These are phyloP conservation scores for Hanleya hanleyi DNA, from an alignment of 2,888 invertebrate genomes.

Conservation along the genomic window DNA sequence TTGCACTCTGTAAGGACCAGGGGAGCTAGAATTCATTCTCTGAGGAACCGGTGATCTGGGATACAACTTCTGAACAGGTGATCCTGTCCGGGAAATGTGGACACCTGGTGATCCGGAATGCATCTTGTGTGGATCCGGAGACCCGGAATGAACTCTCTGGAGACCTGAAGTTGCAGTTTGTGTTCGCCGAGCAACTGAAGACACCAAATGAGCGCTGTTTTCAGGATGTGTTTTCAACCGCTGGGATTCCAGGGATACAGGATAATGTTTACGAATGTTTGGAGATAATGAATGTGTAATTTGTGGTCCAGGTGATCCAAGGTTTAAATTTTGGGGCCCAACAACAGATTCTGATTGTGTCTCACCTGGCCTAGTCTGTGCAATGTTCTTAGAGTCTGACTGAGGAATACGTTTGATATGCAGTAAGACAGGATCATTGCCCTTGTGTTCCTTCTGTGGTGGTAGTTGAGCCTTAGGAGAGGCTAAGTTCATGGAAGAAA, in stretches of 20 bases:
- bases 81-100: neutral
- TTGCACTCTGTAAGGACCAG: too few species aligned
- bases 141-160: too few species aligned
- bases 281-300: too few species aligned
- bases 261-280: neutral
- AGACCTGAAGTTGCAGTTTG: too few species aligned
- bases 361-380: neutral
- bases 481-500: neutral
- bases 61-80: neutral
- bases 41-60: neutral
- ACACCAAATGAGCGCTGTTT: too few species aligned
- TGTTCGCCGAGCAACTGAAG: too few species aligned
- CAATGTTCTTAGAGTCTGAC: neutral
- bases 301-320: too few species aligned
- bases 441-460: neutral
- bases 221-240: neutral
- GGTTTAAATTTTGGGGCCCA: too few species aligned
- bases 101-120: neutral
- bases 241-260: neutral
- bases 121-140: neutral
- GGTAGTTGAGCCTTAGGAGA: neutral
- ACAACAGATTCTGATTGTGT: too few species aligned
- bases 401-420: neutral
- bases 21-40: neutral
- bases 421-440: neutral